A percentile compares a stretch with the other conserved stretches of the same genome.
phyloP scores from a whole-genome alignment of 2,113 vertebrate genomes.

The Sander lucioperca region DNA sequence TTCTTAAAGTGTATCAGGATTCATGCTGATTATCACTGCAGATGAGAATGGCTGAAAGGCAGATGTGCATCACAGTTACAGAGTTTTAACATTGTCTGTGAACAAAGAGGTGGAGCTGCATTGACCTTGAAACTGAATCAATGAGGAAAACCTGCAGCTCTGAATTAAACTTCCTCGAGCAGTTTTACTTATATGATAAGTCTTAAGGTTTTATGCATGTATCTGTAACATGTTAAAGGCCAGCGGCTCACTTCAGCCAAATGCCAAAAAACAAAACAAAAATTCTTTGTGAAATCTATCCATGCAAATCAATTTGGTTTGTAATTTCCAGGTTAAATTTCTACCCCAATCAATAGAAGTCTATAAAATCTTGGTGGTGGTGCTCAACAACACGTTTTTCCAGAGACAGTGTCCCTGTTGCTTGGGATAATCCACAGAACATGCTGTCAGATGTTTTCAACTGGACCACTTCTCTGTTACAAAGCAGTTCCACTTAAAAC shows the following conservation, averaged over 20 bases:
- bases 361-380: not conserved
- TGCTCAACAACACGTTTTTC: not conserved
- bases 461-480: not conserved
- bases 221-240: not conserved
- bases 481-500: not conserved
- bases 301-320: not conserved
- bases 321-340: not conserved
- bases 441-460: not conserved
- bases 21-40: not conserved
- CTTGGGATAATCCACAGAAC: not conserved
- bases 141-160: not conserved
- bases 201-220: not conserved
- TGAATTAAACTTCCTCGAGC: not conserved
- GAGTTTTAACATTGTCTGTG: not conserved
- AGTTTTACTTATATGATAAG: not conserved
- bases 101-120: not conserved
- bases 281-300: not conserved
- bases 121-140: constrained; percentile 39
- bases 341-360: too few relatives aligned
- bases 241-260: not conserved
- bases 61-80: not conserved
- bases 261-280: not conserved
- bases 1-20: not conserved
- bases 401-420: not conserved
- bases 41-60: constrained; percentile 1